Evolutionary conservation across 2,888 invertebrate genomes (phyloP).

Genomic region (Chydorus sphaericus): DNA sequence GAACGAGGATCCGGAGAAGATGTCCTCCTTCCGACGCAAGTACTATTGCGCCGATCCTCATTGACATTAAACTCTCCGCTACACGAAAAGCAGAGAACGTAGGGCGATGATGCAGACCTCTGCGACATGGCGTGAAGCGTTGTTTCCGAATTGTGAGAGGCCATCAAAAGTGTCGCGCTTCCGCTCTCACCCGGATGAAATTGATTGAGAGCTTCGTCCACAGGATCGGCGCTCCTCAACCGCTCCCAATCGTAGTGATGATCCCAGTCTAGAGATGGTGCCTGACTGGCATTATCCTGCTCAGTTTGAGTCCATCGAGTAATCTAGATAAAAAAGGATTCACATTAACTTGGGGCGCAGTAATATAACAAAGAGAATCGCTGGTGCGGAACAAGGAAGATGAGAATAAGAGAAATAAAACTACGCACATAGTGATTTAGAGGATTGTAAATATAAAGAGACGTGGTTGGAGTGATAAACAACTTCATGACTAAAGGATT

Average conservation of each 20-base stretch:
- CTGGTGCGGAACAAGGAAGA: neutral
- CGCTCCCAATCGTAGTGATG: slow-evolving; percentile 8
- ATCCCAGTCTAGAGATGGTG: slow-evolving; percentile 10
- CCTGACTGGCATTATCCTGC: neutral
- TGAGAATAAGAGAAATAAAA: neutral
- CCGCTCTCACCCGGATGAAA: neutral
- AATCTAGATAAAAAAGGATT: neutral
- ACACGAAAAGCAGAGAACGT: neutral
- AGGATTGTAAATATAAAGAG: neutral
- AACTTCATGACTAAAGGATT: too few relatives aligned
- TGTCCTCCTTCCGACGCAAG: too few relatives aligned
- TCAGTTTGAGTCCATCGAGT: slow-evolving; percentile 6
- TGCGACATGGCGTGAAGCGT: neutral
- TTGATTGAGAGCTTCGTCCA: neutral
- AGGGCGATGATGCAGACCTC: neutral
- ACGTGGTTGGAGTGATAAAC: neutral
- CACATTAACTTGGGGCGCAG: neutral
- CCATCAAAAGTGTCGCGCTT: neutral
- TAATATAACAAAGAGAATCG: neutral
- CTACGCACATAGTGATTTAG: neutral
- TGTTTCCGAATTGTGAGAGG: neutral
- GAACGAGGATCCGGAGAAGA: too few relatives aligned
- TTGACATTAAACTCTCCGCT: neutral
- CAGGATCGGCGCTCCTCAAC: neutral
- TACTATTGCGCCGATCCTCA: neutral